Evolutionary conservation across 2,888 invertebrate genomes (phyloP), one percentile per base, ranked within the genome.

Genomic region (Loripinus fragilis): DNA sequence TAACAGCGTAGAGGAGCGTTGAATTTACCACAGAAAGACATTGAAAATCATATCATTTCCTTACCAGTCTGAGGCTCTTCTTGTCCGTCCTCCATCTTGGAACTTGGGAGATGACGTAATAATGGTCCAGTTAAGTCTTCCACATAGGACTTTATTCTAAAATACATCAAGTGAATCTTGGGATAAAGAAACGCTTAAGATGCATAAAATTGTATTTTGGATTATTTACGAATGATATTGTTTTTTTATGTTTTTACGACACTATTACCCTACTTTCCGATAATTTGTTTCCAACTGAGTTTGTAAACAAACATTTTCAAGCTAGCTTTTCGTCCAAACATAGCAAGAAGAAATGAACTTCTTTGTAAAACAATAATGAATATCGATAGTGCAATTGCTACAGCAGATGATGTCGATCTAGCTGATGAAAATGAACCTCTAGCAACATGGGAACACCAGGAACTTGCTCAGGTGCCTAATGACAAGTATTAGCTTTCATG

Each of bases 381-480:
- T 33, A 7, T 33, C 17, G 70, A 76, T 33, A 78, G 78, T 64
- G 78, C 73, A 35, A 81, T 84, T 28, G 84, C 81, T n/a, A 77
- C 81, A n/a, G 84, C 74, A 45, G 84, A 84, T 42, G 85, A 85
- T 41, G 80, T 80, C 38, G 86, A 88, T 64, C 55, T 74, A 38
- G 72, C 71, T 25, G 38, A 50, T 48, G 84, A 80, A 41, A 68
- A 70, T 12, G 68, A 80, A 42, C 5, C 38, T 38, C 69, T 74
- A 69, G 89, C 89, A 12, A 85, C 87, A 33, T 91, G 91, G 91
- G 90, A 90, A 72, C 90, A 89, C 80, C 89, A 91, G 78, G 88
- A 89, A 69, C 81, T 91, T 45, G 91, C 91, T 25, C 88, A 89
- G 86, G 91, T 90, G 15, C 45, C n/a, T n/a, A n/a, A n/a, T n/a